phyloP scores from a whole-genome alignment of 2,797 vertebrate species.

The Oreortyx pictus region DNA sequence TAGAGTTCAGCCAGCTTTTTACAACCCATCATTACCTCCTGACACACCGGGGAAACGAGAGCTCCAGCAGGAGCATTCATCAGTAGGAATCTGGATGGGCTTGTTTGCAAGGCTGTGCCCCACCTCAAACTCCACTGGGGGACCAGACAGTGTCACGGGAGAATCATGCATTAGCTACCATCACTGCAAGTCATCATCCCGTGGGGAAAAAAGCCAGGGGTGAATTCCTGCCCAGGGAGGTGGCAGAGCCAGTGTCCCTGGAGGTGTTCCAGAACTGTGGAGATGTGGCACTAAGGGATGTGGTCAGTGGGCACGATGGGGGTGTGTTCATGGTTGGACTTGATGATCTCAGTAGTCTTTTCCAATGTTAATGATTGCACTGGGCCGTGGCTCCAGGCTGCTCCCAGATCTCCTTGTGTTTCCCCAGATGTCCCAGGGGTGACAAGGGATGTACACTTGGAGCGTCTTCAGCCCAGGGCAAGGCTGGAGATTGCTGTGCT shows the following conservation, averaged over 20 bases:
- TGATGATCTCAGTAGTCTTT: too few relatives aligned
- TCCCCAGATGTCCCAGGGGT: neutral
- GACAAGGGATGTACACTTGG: neutral
- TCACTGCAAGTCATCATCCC: neutral
- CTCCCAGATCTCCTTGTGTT: neutral
- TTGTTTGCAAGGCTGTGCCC: neutral
- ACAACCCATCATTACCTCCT: neutral
- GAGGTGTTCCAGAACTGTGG: too few relatives aligned
- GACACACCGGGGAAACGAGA: neutral
- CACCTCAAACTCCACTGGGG: neutral
- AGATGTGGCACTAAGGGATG: too few relatives aligned
- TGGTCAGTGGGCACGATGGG: too few relatives aligned
- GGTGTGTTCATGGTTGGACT: too few relatives aligned
- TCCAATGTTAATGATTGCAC: neutral
- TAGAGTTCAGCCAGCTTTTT: neutral
- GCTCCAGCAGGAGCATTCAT: neutral
- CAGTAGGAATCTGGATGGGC: neutral
- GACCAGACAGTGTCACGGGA: neutral
- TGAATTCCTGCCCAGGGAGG: neutral
- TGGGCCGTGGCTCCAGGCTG: neutral
- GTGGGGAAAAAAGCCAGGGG: neutral
- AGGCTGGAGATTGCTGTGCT: neutral
- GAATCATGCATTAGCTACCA: rapidly evolving
- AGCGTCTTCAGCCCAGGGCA: neutral
- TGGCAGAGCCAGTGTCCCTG: too few relatives aligned